Percentiles rank a stretch among this genome's conserved stretches.
Conservation (phyloP, 2,797 vertebrate species). For the Malurus splendens region DNA sequence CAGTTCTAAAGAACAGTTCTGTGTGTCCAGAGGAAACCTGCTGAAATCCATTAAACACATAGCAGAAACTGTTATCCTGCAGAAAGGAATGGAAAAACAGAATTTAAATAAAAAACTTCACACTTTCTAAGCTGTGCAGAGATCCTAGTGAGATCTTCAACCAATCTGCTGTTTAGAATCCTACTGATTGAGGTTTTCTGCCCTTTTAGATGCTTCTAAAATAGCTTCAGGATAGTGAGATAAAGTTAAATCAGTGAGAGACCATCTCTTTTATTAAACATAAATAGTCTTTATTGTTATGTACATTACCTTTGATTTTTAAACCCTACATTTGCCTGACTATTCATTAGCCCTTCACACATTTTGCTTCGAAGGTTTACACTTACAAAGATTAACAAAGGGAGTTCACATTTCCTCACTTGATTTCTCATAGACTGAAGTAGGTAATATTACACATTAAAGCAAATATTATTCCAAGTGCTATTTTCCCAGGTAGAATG, state of each 20-base stretch:
- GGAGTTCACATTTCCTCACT: background rate
- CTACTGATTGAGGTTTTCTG: background rate
- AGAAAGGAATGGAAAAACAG: constrained; percentile 31
- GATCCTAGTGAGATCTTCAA: background rate
- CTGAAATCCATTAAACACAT: constrained; percentile 94
- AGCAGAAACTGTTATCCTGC: constrained; percentile 88
- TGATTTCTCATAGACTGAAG: background rate
- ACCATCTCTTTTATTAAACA: background rate
- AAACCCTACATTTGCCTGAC: background rate
- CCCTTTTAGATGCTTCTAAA: background rate
- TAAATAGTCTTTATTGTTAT: background rate
- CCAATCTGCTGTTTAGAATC: background rate
- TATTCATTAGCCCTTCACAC: background rate
- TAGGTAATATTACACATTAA: background rate
- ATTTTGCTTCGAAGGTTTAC: background rate
- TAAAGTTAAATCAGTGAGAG: background rate
- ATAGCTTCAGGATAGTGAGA: background rate
- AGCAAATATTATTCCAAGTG: background rate
- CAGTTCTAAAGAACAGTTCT: constrained; percentile 90
- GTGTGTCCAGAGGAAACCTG: constrained; percentile 90
- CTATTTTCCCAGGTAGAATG: background rate
- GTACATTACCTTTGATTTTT: background rate
- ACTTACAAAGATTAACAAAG: background rate
- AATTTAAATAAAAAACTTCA: background rate
- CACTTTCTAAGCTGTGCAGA: background rate